Evolutionary conservation across 2,113 vertebrate species (phyloP), one percentile per base, ranked within the genome.

Genomic region (Atrichornis clamosus): DNA sequence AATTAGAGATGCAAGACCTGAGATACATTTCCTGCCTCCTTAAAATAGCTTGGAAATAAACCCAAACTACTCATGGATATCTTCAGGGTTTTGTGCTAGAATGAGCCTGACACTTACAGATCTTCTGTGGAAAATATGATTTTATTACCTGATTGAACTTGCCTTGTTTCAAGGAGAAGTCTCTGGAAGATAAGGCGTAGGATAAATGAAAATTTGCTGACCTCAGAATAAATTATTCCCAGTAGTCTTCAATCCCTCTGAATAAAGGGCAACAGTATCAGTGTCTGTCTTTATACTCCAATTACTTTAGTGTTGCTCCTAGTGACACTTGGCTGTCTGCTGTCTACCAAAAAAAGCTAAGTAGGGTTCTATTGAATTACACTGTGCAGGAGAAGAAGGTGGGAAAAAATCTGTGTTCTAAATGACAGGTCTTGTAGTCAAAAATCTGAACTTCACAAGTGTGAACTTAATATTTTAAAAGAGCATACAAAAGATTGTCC

Each of bases 401-500:
- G 10, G 7, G 5, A 32, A 17, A 33, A 83, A 28, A 24, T 53
- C 52, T 49, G 6, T 44, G 19, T 46, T 67, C 19, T 82, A 82
- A 87, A 82, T 60, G n/a, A 63, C 11, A 90, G 63, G 58, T 30
- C 35, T 84, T 64, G 69, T 6, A 69, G 12, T 42, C 27, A 91
- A 76, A 96, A 75, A 75, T 64, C 42, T 84, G 69, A 89, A 64
- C 37, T 89, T 95, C 64, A 56, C 9, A 87, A 62, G 33, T 32
- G 55, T 52, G 52, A 46, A 73, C 89, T 94, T 75, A 69, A 8
- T 90, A 53, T 87, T 93, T 84, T 12, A 83, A 67, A 93, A 90
- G 50, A 44, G 20, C 52, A 49, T 60, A 9, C 35, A 30, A 80
- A 68, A 93, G 37, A 20, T 11, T 65, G 5, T 28, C 30, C 5